Percentiles rank a stretch among this genome's conserved stretches.
phyloP scores from a whole-genome alignment of 2,113 vertebrate species.

The Pollimyrus isidori region DNA sequence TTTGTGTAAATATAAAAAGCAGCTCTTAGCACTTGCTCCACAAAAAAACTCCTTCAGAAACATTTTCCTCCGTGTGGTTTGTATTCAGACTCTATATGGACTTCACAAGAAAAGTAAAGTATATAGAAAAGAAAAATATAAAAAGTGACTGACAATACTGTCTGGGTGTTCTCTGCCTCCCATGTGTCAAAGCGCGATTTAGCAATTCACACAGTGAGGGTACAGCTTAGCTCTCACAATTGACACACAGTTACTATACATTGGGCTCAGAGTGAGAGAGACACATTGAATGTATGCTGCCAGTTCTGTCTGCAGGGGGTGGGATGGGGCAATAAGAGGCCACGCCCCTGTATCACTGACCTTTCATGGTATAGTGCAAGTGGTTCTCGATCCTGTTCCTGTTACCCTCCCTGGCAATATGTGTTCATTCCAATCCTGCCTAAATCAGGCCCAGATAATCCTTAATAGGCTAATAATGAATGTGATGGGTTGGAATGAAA shows the following conservation, averaged over 20 bases:
- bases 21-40: conserved; percentile 1
- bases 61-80: background rate
- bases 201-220: background rate
- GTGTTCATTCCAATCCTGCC: background rate
- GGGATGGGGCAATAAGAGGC: background rate
- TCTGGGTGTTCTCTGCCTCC: background rate
- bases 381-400: background rate
- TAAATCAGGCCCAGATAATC: background rate
- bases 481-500: background rate
- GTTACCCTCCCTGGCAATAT: background rate
- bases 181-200: background rate
- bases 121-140: background rate
- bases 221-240: background rate
- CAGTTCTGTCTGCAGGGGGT: background rate
- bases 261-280: background rate
- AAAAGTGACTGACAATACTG: background rate
- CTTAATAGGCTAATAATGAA: background rate
- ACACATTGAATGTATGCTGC: background rate
- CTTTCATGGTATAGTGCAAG: background rate
- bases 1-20: background rate
- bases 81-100: background rate
- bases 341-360: background rate
- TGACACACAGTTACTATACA: background rate
- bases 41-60: background rate
- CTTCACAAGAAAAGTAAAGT: background rate